These are phyloP conservation scores for Gasterosteus aculeatus DNA, from an alignment of 2,113 vertebrate genomes.

Conservation along the genomic window DNA sequence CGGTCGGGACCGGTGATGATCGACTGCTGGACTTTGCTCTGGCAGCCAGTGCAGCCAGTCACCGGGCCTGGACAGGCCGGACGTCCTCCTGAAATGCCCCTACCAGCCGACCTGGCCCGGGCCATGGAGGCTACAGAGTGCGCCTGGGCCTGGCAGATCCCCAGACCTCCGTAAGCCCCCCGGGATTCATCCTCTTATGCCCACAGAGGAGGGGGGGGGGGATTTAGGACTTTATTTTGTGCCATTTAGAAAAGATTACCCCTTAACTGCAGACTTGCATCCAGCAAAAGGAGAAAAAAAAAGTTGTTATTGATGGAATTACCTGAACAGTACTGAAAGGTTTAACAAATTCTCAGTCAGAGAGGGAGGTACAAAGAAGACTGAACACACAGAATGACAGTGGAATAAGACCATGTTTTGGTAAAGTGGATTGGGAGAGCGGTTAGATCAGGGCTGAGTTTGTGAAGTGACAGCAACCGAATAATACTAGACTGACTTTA, in stretches of 20 bases:
- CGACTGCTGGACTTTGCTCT: constrained; percentile 13
- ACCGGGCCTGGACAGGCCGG: constrained; percentile 18
- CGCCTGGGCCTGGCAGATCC: constrained; percentile 57
- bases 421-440: not conserved
- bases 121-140: constrained; percentile 22
- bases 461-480: not conserved
- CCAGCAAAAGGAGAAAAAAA: not conserved
- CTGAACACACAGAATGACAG: not conserved
- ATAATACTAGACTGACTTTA: constrained; percentile 27
- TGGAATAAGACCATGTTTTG: not conserved
- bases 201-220: constrained; percentile 58
- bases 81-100: constrained; percentile 30
- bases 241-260: constrained; percentile 79
- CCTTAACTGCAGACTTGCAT: constrained; percentile 65
- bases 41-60: constrained; percentile 12
- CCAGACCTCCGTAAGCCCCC: constrained; percentile 71
- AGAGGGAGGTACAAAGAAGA: not conserved
- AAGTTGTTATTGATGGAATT: constrained; percentile 53
- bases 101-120: constrained; percentile 37
- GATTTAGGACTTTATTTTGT: constrained; percentile 80
- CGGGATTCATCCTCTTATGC: constrained; percentile 78
- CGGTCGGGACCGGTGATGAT: constrained; percentile 64
- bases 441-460: not conserved
- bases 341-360: constrained; percentile 12
- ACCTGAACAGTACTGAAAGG: constrained; percentile 39